Percentiles rank a stretch among this genome's conserved stretches.
phyloP scores from a whole-genome alignment of 2,888 invertebrate genomes.

The Eulithis prunata region DNA sequence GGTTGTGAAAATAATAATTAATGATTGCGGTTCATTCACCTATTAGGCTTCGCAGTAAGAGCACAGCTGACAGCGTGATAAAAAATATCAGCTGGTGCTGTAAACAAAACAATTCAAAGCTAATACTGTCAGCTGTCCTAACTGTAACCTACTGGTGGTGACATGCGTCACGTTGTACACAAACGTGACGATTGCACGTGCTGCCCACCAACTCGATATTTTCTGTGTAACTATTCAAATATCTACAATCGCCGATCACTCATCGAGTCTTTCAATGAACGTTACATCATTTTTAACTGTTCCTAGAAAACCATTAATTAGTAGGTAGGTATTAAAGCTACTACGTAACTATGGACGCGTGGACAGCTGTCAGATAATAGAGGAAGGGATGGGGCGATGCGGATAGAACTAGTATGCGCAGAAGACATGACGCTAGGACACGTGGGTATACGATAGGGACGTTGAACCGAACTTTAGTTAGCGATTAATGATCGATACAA shows the following conservation, averaged over 20 bases:
- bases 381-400: conserved; percentile 32
- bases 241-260: background rate
- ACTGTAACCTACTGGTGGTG: conserved; percentile 10
- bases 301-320: background rate
- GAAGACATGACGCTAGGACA: conserved; percentile 57
- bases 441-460: conserved; percentile 22
- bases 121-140: conserved; percentile 20
- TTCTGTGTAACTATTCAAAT: conserved; percentile 12
- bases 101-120: background rate
- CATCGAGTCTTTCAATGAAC: conserved; percentile 1
- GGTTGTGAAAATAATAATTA: too few relatives aligned
- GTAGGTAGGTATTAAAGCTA: background rate
- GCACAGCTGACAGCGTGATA: background rate
- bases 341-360: conserved; percentile 43
- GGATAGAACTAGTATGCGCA: conserved; percentile 64
- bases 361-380: conserved; percentile 43
- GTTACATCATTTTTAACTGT: background rate
- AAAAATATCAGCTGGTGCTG: conserved; percentile 5
- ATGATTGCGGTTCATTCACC: too few relatives aligned
- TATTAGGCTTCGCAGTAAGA: too few relatives aligned
- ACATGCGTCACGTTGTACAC: conserved; percentile 44
- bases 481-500: too few relatives aligned
- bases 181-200: conserved; percentile 46
- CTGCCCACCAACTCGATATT: conserved; percentile 29
- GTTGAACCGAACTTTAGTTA: conserved; percentile 12